phyloP scores from a whole-genome alignment of 1,140 invertebrate genomes.

The Caerostris darwini region DNA sequence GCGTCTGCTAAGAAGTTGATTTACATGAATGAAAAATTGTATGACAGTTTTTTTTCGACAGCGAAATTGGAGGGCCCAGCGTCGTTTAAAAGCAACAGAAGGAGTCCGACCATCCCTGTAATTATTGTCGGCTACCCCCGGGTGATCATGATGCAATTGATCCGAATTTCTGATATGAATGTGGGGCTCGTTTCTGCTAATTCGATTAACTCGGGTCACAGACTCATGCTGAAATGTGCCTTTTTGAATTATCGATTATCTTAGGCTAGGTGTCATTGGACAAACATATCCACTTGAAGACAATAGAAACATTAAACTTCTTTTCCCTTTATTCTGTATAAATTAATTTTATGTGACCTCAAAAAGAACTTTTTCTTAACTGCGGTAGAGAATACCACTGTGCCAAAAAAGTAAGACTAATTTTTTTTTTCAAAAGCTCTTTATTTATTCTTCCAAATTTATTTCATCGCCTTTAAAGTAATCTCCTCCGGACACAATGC shows the following conservation, averaged over 20 bases:
- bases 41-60: not conserved
- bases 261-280: not conserved
- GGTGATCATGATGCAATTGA: conserved; percentile 22
- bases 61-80: not conserved
- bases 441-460: no score
- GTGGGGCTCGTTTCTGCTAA: conserved; percentile 37
- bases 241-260: not conserved
- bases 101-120: conserved; percentile 10
- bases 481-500: no score
- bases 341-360: no score
- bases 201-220: conserved; percentile 50
- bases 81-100: not conserved
- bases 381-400: no score
- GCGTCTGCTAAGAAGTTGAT: not conserved
- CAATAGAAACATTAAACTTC: not conserved
- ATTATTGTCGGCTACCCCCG: conserved; percentile 55
- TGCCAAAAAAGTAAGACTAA: no score
- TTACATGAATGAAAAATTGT: conserved; percentile 48
- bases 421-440: no score
- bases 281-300: not conserved
- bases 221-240: not conserved
- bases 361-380: no score
- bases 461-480: no score
- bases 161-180: conserved; percentile 33
- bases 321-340: not conserved